Evolutionary conservation across 1,140 invertebrate species (phyloP), one percentile per base, ranked within the genome.

Genomic region (Bombus waltoni): DNA sequence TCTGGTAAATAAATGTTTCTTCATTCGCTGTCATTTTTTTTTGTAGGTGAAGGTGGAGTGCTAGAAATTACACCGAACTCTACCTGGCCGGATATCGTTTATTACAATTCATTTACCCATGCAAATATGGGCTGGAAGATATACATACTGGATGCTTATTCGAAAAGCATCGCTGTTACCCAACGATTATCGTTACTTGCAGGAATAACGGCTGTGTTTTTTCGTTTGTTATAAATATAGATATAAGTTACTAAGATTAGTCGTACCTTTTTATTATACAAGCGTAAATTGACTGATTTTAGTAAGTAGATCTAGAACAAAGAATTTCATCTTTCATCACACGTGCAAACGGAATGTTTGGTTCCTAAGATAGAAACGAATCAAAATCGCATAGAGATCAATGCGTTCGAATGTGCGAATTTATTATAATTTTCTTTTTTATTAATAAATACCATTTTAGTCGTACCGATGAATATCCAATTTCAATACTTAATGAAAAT

Each of bases 41-140:
- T 89, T 91, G 32, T 78, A 91, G 97, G 96, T 22, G 96, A 97
- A 78, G 96, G 97, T 10, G 97, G 97, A 0, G 94, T 97, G 28
- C 95, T 99, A 18, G 96, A 97, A 93, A 97, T 99, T 8, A 98
- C 97, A 8, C 98, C 98, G 3, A 98, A 99, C 93, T 96, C 97
- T 25, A 97, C 97, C 1, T 99, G 98, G 97, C 98, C 98, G 0
- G 98, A 99, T 93, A 96, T 97, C 18, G 98, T 99, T 32, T 99
- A 99, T 95, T 99, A 99, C 93, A 98, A 99, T 94, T 98, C 98
- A 76, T 99, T 98, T 94, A 98, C 98, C 0, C 98, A 98, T 87
- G 96, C 97, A 3, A 98, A 98, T 91, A 98, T 98, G 98, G 98
- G 98, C 38, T 98, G 97, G 97, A 98, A 98, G 94, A 98, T 99